A percentile compares a stretch with the other conserved stretches of the same genome.
phyloP scores from a whole-genome alignment of 92 coral and sea anemone species.

The Phenganax marumi region DNA sequence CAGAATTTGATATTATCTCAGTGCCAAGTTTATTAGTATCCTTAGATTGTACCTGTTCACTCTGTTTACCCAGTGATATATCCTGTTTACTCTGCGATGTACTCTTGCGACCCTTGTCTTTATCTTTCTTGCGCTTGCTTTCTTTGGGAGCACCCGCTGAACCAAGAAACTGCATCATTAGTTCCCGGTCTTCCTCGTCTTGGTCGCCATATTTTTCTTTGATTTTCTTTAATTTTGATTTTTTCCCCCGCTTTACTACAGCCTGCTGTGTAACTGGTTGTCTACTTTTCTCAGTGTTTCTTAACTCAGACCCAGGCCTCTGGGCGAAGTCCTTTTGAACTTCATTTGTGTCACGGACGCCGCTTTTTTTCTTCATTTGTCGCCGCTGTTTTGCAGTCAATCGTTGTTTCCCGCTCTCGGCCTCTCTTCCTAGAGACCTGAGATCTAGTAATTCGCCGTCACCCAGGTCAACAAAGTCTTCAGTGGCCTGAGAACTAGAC shows the following conservation, averaged over 20 bases:
- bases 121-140: conserved; percentile 56
- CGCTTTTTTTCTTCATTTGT: conserved; percentile 42
- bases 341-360: conserved; percentile 1
- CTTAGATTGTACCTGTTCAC: conserved; percentile 10
- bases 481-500: conserved; percentile 57
- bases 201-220: conserved; percentile 98
- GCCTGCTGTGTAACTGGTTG: conserved; percentile 51
- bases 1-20: neutral
- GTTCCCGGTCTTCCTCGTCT: conserved; percentile 90
- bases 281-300: conserved; percentile 27
- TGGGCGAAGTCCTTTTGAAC: neutral
- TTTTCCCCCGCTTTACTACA: conserved; percentile 37
- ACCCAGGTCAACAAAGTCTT: conserved; percentile 62
- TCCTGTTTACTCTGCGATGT: conserved; percentile 21
- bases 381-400: conserved; percentile 72
- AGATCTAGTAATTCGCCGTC: conserved; percentile 47
- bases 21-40: neutral
- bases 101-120: conserved; percentile 42
- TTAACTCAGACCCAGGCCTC: conserved; percentile 11
- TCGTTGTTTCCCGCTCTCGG: conserved; percentile 60
- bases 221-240: conserved; percentile 82
- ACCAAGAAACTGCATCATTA: conserved; percentile 94
- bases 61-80: conserved; percentile 20
- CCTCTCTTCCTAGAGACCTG: conserved; percentile 50
- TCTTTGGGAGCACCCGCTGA: conserved; percentile 97